Evolutionary conservation across 2,888 invertebrate genomes (phyloP).

Genomic region (Macrosiphum euphorbiae): DNA sequence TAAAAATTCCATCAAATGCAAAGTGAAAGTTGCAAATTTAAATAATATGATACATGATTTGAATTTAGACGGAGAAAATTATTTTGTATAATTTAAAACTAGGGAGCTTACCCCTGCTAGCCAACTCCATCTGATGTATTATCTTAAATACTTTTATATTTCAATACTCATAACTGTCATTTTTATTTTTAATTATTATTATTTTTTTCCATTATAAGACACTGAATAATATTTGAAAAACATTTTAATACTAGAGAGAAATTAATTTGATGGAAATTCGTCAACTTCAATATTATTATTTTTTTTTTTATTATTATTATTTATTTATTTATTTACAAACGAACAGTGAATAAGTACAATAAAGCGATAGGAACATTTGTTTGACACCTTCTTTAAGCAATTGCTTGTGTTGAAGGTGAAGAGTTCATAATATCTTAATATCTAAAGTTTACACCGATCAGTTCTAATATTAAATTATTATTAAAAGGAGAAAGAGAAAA

Average conservation of each 20-base stretch:
- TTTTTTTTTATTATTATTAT: too few relatives aligned
- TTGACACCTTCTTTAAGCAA: too few relatives aligned
- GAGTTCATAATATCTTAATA: too few relatives aligned
- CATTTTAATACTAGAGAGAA: background rate
- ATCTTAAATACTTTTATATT: background rate
- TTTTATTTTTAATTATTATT: background rate
- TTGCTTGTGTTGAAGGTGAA: too few relatives aligned
- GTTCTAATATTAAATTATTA: too few relatives aligned
- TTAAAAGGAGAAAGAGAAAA: too few relatives aligned
- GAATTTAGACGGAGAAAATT: background rate
- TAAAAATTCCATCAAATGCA: background rate
- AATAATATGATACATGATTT: background rate
- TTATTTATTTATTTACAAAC: too few relatives aligned
- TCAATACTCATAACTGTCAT: background rate
- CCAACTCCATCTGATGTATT: background rate
- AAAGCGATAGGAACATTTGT: too few relatives aligned
- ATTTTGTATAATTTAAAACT: background rate
- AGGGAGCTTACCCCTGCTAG: background rate
- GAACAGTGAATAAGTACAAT: too few relatives aligned
- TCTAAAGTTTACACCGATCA: too few relatives aligned
- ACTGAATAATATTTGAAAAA: background rate
- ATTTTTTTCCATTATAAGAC: background rate
- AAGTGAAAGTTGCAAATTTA: background rate
- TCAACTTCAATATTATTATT: too few relatives aligned
- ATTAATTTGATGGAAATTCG: background rate